Evolutionary conservation across 53 echinoderm and acorn worm species (phyloP), one percentile per base, ranked within the genome.

Genomic region (Actinopyga echinites): DNA sequence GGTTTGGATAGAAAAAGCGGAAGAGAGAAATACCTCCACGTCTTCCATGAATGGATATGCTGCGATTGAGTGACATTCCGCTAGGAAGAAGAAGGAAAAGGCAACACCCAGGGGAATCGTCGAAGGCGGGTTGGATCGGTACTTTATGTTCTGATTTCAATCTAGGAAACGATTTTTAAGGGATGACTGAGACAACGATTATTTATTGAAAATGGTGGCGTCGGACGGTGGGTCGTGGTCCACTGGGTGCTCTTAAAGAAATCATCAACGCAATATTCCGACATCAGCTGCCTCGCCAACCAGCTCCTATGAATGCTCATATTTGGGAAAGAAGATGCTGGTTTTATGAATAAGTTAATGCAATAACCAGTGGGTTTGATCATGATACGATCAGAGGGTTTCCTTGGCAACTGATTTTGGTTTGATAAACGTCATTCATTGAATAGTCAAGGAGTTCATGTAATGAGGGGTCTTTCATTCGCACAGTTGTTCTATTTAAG

Each of bases 201-300:
- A 71, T 71, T 71, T 71, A 71, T 71, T 71, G 71, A 21, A 26
- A 44, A 40, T 21, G 40, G 24, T 71, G 71, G 71, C 71, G 71
- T 71, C 71, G 71, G 44, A 26, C 28, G 71, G 71, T 71, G 71
- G 40, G 71, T 40, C n/a, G n/a, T 26, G 42, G 40, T 71, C 71
- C 71, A 42, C 45, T 71, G 71, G 71, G 71, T 71, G 42, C 42
- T 33, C 71, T 71, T 71, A 71, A 40, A 71, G 44, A 42, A 71
- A 38, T 40, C 71, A 42, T 71, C 71, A 71, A n/a, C 17, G 49
- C 17, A 49, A 49, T 49, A 49, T 49, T 49, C 13, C 17, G 49
- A 49, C 13, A 49, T 49, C 49, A 49, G 49, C 49, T 49, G 49
- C 49, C 49, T 49, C 17, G 49, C 49, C 17, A 2, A 49, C 49